phyloP scores from a whole-genome alignment of 92 coral and sea anemone species.

The Heliopora coerulea region DNA sequence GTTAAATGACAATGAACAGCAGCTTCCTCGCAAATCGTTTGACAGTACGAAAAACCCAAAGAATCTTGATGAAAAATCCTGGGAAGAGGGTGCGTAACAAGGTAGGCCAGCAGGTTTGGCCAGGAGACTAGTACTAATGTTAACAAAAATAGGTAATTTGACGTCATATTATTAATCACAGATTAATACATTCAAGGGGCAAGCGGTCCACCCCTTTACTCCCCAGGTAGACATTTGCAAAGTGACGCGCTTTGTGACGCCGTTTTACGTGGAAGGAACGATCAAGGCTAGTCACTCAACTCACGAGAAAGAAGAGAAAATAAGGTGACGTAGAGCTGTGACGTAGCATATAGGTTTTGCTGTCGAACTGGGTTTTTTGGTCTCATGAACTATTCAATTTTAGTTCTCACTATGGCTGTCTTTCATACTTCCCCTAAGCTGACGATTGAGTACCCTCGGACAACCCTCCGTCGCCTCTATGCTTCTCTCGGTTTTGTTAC shows the following conservation, averaged over 20 bases:
- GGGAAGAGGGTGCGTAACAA: too few relatives aligned
- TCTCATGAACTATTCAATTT: slow-evolving; percentile 40
- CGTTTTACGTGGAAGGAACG: slow-evolving; percentile 46
- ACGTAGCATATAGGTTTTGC: slow-evolving; percentile 99
- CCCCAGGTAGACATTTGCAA: slow-evolving; percentile 25
- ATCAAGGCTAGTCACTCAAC: slow-evolving; percentile 27
- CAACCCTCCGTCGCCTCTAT: slow-evolving; percentile 4
- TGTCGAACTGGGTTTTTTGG: slow-evolving; percentile 69
- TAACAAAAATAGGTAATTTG: slow-evolving; percentile 13
- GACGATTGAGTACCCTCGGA: slow-evolving; percentile 28
- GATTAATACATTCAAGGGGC: not conserved
- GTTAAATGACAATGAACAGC: too few relatives aligned
- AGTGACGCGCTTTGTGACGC: slow-evolving; percentile 51
- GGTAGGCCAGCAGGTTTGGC: too few relatives aligned
- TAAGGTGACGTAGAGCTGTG: slow-evolving; percentile 99
- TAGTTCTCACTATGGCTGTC: slow-evolving; percentile 33
- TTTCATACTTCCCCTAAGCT: slow-evolving; percentile 33
- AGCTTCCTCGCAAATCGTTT: too few relatives aligned
- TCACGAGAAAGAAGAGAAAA: slow-evolving; percentile 64
- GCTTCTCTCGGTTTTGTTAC: slow-evolving; percentile 25
- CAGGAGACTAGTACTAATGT: not conserved
- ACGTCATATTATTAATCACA: slow-evolving; percentile 28
- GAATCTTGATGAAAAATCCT: too few relatives aligned
- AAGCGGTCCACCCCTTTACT: slow-evolving; percentile 24
- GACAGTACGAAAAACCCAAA: too few relatives aligned